Evolutionary conservation across 2,888 invertebrate genomes (phyloP).

Genomic region (Heliconius cydno): DNA sequence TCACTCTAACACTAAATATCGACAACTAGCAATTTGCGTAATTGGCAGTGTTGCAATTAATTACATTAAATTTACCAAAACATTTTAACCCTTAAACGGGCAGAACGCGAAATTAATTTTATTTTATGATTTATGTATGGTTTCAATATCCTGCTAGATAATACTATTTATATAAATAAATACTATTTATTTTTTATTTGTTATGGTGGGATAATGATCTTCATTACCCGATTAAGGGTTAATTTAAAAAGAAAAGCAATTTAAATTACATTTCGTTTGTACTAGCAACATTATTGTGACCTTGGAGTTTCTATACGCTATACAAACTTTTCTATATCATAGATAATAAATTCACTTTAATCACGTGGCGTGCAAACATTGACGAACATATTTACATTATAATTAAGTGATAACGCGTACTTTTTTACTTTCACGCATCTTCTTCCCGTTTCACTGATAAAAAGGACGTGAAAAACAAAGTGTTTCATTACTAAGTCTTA

Average conservation of each 20-base stretch:
- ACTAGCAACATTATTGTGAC: constrained; percentile 25
- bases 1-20: constrained; percentile 14
- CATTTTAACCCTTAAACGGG: not conserved
- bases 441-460: too few relatives aligned
- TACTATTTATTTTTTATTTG: too few relatives aligned
- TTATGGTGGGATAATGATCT: too few relatives aligned
- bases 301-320: not conserved
- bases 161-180: not conserved
- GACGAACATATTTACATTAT: constrained; percentile 29
- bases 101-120: not conserved
- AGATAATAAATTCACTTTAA: constrained; percentile 21
- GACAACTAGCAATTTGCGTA: constrained; percentile 18
- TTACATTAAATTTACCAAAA: constrained; percentile 8
- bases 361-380: constrained; percentile 28
- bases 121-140: not conserved
- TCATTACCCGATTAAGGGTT: not conserved
- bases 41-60: constrained; percentile 31
- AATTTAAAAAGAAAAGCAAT: not conserved
- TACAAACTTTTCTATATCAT: constrained; percentile 14
- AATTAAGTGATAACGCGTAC: not conserved
- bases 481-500: too few relatives aligned
- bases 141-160: not conserved
- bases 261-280: constrained; percentile 9
- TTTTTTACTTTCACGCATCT: not conserved
- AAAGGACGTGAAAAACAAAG: too few relatives aligned